Evolutionary conservation across 92 coral and sea anemone genomes (phyloP).

Genomic region (Porites lobata): DNA sequence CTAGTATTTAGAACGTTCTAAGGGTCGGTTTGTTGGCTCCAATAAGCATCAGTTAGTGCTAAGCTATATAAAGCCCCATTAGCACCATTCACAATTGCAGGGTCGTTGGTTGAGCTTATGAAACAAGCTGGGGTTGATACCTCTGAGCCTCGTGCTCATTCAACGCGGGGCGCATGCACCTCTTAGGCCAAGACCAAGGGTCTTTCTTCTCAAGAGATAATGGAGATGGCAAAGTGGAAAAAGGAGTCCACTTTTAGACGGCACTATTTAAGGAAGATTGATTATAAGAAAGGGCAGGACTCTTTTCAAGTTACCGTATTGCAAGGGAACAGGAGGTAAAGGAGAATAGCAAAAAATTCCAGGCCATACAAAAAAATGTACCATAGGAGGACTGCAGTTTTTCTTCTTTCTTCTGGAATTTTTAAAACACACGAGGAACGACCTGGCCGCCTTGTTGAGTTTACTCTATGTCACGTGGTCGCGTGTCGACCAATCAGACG

Average conservation of each 20-base stretch:
- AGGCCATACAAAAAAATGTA: too few species aligned
- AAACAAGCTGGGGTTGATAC: slow-evolving; percentile 56
- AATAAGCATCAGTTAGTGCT: slow-evolving; percentile 38
- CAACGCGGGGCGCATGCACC: slow-evolving; percentile 49
- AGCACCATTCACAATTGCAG: slow-evolving; percentile 53
- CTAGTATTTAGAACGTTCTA: slow-evolving; percentile 30
- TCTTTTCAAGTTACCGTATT: slow-evolving; percentile 21
- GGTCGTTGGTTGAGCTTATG: slow-evolving; percentile 51
- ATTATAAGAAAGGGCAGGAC: slow-evolving; percentile 14
- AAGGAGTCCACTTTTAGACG: slow-evolving; percentile 54
- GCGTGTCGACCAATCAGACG: too few species aligned
- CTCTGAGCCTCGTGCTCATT: slow-evolving; percentile 48
- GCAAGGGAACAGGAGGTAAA: background rate
- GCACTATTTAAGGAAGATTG: slow-evolving; percentile 49
- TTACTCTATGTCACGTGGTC: too few species aligned
- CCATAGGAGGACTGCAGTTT: too few species aligned
- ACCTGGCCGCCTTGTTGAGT: too few species aligned
- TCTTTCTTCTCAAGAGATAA: slow-evolving; percentile 40
- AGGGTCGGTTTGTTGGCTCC: slow-evolving; percentile 11
- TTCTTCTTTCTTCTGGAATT: too few species aligned
- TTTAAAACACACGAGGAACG: too few species aligned
- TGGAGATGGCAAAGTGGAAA: slow-evolving; percentile 55
- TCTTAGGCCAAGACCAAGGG: slow-evolving; percentile 59
- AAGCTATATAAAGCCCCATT: slow-evolving; percentile 54
- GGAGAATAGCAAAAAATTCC: too few species aligned